Evolutionary conservation across 1,140 invertebrate genomes (phyloP).

Genomic region (Eulimnadia texana): DNA sequence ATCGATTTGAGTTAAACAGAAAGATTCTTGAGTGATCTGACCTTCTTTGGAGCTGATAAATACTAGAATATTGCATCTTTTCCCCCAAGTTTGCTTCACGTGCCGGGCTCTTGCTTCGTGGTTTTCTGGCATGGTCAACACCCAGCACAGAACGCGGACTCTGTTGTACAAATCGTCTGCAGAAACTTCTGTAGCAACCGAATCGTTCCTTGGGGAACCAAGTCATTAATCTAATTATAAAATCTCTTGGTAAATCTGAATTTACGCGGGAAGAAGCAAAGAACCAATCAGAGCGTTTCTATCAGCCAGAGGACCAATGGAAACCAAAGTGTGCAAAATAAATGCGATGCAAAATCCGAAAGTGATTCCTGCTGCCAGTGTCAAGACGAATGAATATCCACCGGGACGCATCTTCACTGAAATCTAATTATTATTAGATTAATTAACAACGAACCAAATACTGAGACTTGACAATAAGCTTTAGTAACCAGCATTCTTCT

Average conservation of each 20-base stretch:
- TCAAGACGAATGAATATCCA: constrained; percentile 7
- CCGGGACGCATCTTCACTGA: neutral
- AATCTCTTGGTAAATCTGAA: neutral
- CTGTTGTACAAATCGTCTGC: constrained; percentile 14
- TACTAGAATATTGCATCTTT: constrained; percentile 72
- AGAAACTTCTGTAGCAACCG: neutral
- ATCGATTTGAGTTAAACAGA: neutral
- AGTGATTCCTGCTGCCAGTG: constrained; percentile 12
- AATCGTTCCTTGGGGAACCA: neutral
- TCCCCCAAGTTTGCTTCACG: constrained; percentile 90
- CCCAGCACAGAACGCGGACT: constrained; percentile 77
- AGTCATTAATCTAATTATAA: neutral
- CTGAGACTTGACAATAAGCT: no score
- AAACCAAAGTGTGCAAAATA: neutral
- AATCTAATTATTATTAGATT: neutral
- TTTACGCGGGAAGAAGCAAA: neutral
- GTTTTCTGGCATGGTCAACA: constrained; percentile 84
- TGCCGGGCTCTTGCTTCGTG: constrained; percentile 78
- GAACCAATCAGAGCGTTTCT: neutral
- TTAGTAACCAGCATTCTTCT: no score
- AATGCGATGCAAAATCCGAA: constrained; percentile 13
- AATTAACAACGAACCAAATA: neutral
- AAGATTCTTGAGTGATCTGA: constrained; percentile 23
- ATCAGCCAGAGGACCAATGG: neutral
- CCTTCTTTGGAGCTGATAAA: constrained; percentile 74